Conservation (phyloP, 2,113 vertebrate genomes). For the Notarius quadriscutis region DNA sequence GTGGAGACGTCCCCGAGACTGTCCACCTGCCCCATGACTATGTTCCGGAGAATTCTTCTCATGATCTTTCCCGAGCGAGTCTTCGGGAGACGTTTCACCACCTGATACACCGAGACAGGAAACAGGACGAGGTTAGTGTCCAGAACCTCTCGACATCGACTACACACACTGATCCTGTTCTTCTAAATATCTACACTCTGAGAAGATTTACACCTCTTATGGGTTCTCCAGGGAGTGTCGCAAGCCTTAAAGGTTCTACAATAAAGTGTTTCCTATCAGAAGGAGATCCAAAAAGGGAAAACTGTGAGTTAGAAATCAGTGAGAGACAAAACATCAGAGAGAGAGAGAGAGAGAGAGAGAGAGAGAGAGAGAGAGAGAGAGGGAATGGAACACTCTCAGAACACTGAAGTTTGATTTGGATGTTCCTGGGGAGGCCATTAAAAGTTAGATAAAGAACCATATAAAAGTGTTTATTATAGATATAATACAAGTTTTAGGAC, state of each 20-base stretch:
- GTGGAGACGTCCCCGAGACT: conserved; percentile 85
- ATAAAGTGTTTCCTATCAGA: not conserved
- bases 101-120: conserved; percentile 61
- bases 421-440: no score
- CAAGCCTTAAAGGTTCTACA: not conserved
- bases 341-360: no score
- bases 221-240: not conserved
- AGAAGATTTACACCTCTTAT: not conserved
- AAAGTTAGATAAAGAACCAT: no score
- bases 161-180: not conserved
- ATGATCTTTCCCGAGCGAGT: conserved; percentile 92
- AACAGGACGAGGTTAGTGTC: not conserved
- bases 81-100: conserved; percentile 90
- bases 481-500: not conserved
- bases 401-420: no score
- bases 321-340: not conserved
- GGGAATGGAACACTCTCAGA: no score
- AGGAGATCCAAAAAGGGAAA: not conserved
- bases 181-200: not conserved
- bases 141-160: not conserved
- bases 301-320: not conserved
- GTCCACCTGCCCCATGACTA: conserved; percentile 65
- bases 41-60: conserved; percentile 85
- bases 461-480: no score
- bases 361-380: not conserved